phyloP scores from a whole-genome alignment of 1,140 invertebrate genomes.

The Maconellicoccus hirsutus region DNA sequence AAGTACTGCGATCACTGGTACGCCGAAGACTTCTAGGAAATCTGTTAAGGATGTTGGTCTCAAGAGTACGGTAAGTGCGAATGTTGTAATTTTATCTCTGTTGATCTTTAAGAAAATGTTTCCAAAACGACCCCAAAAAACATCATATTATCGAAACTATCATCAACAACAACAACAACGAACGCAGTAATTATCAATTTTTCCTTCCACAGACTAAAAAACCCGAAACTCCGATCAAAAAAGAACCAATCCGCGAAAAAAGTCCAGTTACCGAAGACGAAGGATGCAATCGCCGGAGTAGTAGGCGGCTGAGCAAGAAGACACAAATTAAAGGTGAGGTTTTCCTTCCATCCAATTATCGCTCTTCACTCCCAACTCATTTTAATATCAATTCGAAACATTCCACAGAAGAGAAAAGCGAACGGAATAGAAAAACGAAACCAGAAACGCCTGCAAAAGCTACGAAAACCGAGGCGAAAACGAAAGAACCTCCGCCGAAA shows the following conservation, averaged over 20 bases:
- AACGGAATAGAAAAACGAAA: too few relatives aligned
- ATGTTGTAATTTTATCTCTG: too few relatives aligned
- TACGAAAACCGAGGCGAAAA: background rate
- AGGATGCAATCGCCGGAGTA: background rate
- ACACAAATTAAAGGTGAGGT: background rate
- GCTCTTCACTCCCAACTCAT: too few relatives aligned
- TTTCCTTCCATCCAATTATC: background rate
- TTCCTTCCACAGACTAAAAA: background rate
- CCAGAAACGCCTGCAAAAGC: too few relatives aligned
- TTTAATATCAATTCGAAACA: too few relatives aligned
- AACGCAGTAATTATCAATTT: too few relatives aligned
- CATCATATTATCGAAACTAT: too few relatives aligned
- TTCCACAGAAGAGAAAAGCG: too few relatives aligned
- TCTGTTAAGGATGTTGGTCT: background rate
- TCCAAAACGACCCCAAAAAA: too few relatives aligned
- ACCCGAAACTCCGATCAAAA: background rate
- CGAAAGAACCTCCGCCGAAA: background rate
- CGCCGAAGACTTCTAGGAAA: background rate
- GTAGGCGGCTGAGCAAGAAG: background rate
- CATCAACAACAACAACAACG: too few relatives aligned
- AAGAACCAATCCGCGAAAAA: background rate
- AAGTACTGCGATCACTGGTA: background rate
- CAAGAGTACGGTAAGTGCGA: too few relatives aligned
- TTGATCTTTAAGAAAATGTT: too few relatives aligned
- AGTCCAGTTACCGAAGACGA: background rate